Conservation (phyloP, 2,797 vertebrate genomes). For the Clarias laeviceps region DNA sequence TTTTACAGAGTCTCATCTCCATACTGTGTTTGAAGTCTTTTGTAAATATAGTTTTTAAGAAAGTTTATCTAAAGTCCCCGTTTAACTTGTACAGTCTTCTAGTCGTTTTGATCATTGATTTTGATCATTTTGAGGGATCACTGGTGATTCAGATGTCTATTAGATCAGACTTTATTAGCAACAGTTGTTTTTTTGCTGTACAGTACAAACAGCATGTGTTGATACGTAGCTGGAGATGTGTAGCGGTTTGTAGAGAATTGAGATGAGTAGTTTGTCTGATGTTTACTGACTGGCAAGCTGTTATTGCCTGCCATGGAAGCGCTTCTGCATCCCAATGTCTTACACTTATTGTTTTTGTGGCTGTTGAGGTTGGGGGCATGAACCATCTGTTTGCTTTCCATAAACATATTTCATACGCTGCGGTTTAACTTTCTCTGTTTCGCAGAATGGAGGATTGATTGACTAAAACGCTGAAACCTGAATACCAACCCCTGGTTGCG, state of each 20-base stretch:
- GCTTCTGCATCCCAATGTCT: constrained; percentile 59
- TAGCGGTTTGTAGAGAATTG: constrained; percentile 46
- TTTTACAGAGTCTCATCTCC: too few species aligned
- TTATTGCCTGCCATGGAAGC: constrained; percentile 63
- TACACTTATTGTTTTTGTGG: constrained; percentile 44
- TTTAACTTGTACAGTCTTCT: too few species aligned
- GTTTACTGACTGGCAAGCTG: constrained; percentile 62
- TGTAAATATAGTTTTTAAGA: too few species aligned
- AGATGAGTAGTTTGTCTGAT: constrained; percentile 58
- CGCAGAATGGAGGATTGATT: constrained; percentile 3
- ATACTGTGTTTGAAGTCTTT: too few species aligned
- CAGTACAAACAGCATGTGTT: background rate
- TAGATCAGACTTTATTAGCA: background rate
- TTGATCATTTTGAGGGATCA: too few species aligned
- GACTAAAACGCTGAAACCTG: background rate
- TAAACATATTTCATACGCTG: constrained; percentile 39
- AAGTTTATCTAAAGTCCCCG: too few species aligned
- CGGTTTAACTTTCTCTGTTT: constrained; percentile 1
- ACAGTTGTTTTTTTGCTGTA: background rate
- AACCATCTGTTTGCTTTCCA: constrained; percentile 48
- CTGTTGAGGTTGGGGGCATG: constrained; percentile 55
- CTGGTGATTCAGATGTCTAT: background rate
- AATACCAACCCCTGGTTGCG: background rate
- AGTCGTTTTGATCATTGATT: too few species aligned
- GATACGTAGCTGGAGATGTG: background rate